Evolutionary conservation across 2,113 vertebrate species (phyloP).

Genomic region (Lycocorax pyrrhopterus): DNA sequence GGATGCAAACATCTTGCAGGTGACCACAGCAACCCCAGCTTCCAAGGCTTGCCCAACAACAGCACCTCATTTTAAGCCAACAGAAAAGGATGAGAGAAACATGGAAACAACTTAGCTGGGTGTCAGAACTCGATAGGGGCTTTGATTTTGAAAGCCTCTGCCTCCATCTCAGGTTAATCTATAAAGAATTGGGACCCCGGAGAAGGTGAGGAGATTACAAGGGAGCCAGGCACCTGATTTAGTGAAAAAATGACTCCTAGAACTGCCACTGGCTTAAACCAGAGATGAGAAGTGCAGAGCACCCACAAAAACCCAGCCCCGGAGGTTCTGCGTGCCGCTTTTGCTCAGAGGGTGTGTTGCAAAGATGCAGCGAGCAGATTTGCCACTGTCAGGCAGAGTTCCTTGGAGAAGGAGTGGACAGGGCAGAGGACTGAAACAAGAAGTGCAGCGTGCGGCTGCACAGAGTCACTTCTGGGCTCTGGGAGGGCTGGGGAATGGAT

Average conservation of each 20-base stretch:
- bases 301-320: background rate
- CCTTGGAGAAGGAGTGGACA: background rate
- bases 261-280: background rate
- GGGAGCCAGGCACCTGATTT: background rate
- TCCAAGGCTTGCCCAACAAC: background rate
- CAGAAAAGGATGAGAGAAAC: background rate
- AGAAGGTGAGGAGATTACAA: background rate
- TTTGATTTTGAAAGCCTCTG: background rate
- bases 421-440: background rate
- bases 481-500: background rate
- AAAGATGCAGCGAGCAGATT: background rate
- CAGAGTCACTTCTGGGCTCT: background rate
- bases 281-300: background rate
- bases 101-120: background rate
- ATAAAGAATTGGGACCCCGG: background rate
- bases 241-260: background rate
- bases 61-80: background rate
- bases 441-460: background rate
- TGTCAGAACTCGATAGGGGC: background rate
- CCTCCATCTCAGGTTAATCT: background rate
- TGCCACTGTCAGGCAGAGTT: background rate
- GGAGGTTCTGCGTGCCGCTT: background rate
- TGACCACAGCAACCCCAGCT: background rate
- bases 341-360: too few relatives aligned
- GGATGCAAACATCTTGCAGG: background rate